Percentiles rank a stretch among this genome's conserved stretches.
Conservation (phyloP, 2,113 vertebrate genomes). For the Lycaon pictus region DNA sequence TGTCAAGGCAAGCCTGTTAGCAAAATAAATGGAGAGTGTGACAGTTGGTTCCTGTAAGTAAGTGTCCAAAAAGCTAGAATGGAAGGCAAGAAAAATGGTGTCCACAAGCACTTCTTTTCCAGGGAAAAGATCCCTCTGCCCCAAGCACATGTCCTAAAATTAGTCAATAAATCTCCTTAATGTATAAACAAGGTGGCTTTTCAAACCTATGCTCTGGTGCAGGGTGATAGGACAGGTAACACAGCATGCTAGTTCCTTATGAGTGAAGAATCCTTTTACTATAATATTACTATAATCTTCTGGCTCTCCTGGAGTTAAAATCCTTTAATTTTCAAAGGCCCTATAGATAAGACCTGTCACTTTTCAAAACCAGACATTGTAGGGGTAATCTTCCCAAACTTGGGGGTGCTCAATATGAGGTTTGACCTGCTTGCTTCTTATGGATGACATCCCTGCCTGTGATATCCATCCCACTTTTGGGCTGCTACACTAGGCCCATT, state of each 20-base stretch:
- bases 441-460: background rate
- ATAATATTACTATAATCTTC: background rate
- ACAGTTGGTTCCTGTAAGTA: background rate
- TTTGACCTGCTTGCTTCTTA: background rate
- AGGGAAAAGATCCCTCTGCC: background rate
- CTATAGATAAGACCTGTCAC: background rate
- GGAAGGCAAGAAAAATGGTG: background rate
- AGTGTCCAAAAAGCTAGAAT: background rate
- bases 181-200: background rate
- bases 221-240: background rate
- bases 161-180: background rate
- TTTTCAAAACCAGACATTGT: background rate
- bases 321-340: background rate
- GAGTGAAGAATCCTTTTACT: background rate
- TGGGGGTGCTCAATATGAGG: background rate
- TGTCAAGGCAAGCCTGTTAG: background rate
- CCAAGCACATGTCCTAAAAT: background rate
- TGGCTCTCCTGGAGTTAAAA: background rate
- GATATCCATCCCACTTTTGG: background rate
- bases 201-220: background rate
- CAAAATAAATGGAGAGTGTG: background rate
- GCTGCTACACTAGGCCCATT: background rate
- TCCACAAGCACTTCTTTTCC: background rate
- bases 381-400: background rate
- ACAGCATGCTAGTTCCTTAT: background rate